Conservation (phyloP, 37 sponge, comb jelly and placozoan genomes). For the Cliona cf. orientalis region DNA sequence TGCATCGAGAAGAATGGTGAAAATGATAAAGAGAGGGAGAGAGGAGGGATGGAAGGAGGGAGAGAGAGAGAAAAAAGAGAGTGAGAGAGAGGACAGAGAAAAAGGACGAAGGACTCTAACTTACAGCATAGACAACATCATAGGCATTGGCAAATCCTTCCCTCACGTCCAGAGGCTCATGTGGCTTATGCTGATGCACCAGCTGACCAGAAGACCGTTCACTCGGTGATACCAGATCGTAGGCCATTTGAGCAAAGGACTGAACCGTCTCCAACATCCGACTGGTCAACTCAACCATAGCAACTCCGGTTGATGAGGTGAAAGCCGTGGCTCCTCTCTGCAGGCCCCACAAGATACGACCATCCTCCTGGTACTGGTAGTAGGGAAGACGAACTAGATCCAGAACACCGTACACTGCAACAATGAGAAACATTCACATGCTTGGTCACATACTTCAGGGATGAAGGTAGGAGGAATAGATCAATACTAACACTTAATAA, state of each 20-base stretch:
- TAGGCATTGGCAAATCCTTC: constrained; percentile 92
- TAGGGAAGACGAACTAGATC: constrained; percentile 93
- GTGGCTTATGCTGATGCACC: constrained; percentile 40
- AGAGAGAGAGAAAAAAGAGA: neutral
- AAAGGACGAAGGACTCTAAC: constrained; percentile 1
- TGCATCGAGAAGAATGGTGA: constrained; percentile 18
- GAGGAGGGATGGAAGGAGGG: neutral
- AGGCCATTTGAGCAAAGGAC: constrained; percentile 78
- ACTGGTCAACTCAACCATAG: constrained; percentile 86
- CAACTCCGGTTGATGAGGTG: constrained; percentile 86
- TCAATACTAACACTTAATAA: neutral
- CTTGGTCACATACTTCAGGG: neutral
- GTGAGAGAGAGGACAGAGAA: neutral
- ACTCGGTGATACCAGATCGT: constrained; percentile 64
- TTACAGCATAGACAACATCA: constrained; percentile 72
- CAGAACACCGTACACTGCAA: constrained; percentile 78
- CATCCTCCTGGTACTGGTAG: constrained; percentile 97
- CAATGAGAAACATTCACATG: constrained; percentile 1
- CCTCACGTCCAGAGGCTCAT: constrained; percentile 82
- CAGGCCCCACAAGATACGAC: constrained; percentile 89
- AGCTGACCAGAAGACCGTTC: constrained; percentile 16
- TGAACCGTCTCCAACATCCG: constrained; percentile 77
- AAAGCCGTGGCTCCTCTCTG: constrained; percentile 93
- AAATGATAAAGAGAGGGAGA: neutral
- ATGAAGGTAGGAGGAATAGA: neutral